A percentile compares a stretch with the other conserved stretches of the same genome.
These are phyloP conservation scores for Choloepus hoffmanni DNA, from an alignment of 2,113 vertebrate genomes.

Conservation along the genomic window DNA sequence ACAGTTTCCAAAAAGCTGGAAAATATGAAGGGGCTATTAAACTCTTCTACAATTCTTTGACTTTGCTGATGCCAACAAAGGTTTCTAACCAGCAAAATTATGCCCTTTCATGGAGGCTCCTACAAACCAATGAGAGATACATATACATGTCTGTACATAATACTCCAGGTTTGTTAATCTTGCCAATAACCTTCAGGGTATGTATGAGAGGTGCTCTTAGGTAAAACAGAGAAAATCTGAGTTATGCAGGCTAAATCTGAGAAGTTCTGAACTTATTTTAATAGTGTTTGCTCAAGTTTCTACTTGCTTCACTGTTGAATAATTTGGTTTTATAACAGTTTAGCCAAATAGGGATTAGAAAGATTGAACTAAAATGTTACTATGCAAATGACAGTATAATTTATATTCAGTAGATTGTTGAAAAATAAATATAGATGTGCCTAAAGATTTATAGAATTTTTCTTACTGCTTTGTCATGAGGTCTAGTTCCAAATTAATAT, in stretches of 20 bases:
- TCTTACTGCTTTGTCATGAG: background rate
- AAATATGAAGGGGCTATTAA: constrained; percentile 35
- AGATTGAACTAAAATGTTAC: constrained; percentile 45
- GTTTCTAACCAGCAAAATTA: background rate
- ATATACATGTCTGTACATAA: background rate
- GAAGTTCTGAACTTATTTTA: constrained; percentile 38
- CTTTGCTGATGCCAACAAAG: background rate
- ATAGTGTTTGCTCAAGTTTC: constrained; percentile 38
- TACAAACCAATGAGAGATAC: background rate
- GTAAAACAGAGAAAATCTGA: constrained; percentile 27
- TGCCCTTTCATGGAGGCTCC: background rate
- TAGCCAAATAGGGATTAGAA: constrained; percentile 29
- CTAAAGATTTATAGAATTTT: constrained; percentile 58
- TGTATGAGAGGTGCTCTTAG: background rate
- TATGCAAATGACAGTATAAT: constrained; percentile 55
- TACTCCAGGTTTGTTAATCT: background rate
- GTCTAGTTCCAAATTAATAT: constrained; percentile 43
- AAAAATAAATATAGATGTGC: constrained; percentile 59
- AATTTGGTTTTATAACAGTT: constrained; percentile 65
- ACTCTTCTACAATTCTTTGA: background rate
- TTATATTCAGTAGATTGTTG: constrained; percentile 28
- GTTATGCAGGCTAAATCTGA: background rate
- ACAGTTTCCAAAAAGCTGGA: background rate
- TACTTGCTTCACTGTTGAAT: constrained; percentile 26
- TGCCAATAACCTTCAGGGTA: background rate